Percentiles rank a stretch among this genome's conserved stretches.
These are phyloP conservation scores for Pomacea maculata DNA, from an alignment of 1,140 invertebrate species.

Conservation along the genomic window DNA sequence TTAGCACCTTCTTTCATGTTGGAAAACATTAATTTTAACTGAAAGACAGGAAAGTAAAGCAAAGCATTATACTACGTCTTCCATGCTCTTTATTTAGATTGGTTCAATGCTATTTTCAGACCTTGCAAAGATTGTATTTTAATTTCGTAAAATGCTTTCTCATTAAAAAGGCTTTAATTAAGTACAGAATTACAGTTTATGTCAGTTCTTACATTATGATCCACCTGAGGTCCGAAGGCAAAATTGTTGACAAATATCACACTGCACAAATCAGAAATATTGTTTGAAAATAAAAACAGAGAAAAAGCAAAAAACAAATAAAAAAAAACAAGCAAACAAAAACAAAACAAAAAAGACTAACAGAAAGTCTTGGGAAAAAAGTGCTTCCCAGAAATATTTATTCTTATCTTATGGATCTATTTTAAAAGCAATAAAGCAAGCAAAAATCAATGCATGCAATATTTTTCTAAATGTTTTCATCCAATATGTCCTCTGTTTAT, in stretches of 20 bases:
- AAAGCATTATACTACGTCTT: not conserved
- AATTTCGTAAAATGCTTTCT: not conserved
- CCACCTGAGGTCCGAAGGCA: slow-evolving; percentile 95
- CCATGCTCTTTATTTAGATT: too few relatives aligned
- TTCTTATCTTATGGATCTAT: too few relatives aligned
- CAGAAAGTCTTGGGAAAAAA: not conserved
- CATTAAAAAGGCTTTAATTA: slow-evolving; percentile 5
- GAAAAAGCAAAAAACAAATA: not conserved
- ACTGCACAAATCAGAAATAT: slow-evolving; percentile 50
- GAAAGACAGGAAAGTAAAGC: slow-evolving; percentile 50
- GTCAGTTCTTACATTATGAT: slow-evolving; percentile 74
- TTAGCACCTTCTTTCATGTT: slow-evolving; percentile 91
- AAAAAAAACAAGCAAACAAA: not conserved
- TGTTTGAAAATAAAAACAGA: not conserved
- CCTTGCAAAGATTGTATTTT: not conserved
- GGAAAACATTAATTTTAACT: slow-evolving; percentile 94
- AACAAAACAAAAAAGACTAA: not conserved
- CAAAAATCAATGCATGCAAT: too few relatives aligned
- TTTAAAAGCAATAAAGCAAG: too few relatives aligned
- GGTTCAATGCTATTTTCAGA: not conserved
- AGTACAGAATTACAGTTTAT: not conserved
- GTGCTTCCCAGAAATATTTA: too few relatives aligned
- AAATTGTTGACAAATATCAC: slow-evolving; percentile 99
- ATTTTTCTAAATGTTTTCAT: too few relatives aligned
- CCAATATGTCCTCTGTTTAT: too few relatives aligned